These are phyloP conservation scores for Caenorhabditis plicata DNA, from an alignment of 2,888 invertebrate genomes.

Conservation along the genomic window DNA sequence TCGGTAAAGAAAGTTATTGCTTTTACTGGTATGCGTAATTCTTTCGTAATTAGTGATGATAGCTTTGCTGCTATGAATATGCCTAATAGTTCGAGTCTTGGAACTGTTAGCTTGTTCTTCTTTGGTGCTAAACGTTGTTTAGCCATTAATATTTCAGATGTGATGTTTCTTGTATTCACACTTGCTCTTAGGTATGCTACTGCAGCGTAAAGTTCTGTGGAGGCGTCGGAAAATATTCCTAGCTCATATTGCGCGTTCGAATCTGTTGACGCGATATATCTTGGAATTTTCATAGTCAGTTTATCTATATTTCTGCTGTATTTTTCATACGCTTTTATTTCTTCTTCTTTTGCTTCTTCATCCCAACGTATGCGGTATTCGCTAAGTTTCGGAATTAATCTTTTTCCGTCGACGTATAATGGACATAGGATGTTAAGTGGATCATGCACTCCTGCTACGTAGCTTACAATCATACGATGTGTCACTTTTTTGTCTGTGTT, in stretches of 20 bases:
- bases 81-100: slow-evolving; percentile 7
- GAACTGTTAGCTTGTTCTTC: background rate
- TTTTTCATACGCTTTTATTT: background rate
- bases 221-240: no score
- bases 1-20: slow-evolving; percentile 1
- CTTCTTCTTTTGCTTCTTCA: background rate
- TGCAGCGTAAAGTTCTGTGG: no score
- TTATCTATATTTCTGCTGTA: background rate
- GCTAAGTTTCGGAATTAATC: background rate
- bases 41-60: background rate
- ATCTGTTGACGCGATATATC: no score
- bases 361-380: background rate
- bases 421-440: background rate
- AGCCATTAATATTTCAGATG: background rate
- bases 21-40: background rate
- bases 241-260: no score
- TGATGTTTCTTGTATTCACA: no score
- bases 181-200: no score
- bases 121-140: slow-evolving; percentile 1
- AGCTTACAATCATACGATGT: background rate
- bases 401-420: slow-evolving; percentile 4
- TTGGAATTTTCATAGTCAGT: no score
- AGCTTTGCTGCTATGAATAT: slow-evolving; percentile 1
- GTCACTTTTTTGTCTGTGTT: background rate
- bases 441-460: background rate